Percentiles rank a stretch among this genome's conserved stretches.
These are phyloP conservation scores for Xyrichtys novacula DNA, from an alignment of 2,797 vertebrate genomes.

Conservation along the genomic window DNA sequence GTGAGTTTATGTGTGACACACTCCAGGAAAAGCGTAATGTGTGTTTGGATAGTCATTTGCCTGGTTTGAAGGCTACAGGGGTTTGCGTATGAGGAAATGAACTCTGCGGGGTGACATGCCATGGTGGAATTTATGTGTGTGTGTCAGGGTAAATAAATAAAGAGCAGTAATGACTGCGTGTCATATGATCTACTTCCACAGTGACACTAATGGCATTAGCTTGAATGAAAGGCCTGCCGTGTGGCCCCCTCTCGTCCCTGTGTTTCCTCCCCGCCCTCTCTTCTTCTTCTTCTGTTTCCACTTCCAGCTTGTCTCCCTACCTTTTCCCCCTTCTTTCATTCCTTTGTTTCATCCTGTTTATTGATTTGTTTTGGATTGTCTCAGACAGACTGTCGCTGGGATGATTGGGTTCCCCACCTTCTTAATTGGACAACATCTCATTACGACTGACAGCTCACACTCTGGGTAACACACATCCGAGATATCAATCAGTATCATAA, in stretches of 20 bases:
- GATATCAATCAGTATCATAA: constrained; percentile 34
- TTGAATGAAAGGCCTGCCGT: constrained; percentile 50
- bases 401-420: constrained; percentile 13
- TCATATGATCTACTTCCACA: constrained; percentile 66
- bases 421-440: constrained; percentile 30
- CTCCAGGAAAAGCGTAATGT: constrained; percentile 9
- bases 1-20: constrained; percentile 23
- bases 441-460: constrained; percentile 14
- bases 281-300: constrained; percentile 5
- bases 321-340: constrained; percentile 7
- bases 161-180: constrained; percentile 60
- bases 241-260: constrained; percentile 18
- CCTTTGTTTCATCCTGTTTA: constrained; percentile 18
- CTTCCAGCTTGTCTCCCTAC: constrained; percentile 17
- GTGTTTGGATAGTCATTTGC: constrained; percentile 9
- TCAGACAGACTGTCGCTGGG: constrained; percentile 3
- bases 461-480: constrained; percentile 4
- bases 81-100: constrained; percentile 28
- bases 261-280: constrained; percentile 4
- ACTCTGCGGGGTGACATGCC: constrained; percentile 35
- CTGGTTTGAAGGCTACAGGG: constrained; percentile 7
- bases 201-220: constrained; percentile 66
- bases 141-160: constrained; percentile 69
- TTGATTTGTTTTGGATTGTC: constrained; percentile 29
- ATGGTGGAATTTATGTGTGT: constrained; percentile 37